These are phyloP conservation scores for Omphaloscelis lunosa DNA, from an alignment of 2,888 invertebrate species.

Conservation along the genomic window DNA sequence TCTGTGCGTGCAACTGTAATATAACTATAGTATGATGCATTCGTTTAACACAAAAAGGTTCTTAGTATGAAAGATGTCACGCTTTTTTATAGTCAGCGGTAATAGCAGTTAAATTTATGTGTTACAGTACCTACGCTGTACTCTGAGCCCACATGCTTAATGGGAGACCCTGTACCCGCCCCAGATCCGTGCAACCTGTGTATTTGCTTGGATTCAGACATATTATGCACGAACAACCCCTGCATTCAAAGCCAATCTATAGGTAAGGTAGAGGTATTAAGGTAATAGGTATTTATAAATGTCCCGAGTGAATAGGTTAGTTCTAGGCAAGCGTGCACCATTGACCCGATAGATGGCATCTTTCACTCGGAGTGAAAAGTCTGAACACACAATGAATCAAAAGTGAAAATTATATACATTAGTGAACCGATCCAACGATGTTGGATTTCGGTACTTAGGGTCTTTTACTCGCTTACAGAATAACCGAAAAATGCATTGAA, in stretches of 20 bases:
- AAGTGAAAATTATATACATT: neutral
- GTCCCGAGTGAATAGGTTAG: no score
- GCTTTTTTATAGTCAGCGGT: neutral
- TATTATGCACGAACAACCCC: slow-evolving; percentile 34
- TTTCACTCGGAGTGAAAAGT: neutral
- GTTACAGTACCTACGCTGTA: neutral
- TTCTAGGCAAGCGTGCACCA: neutral
- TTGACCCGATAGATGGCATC: neutral
- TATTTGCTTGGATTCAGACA: slow-evolving; percentile 29
- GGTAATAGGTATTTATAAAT: slow-evolving; percentile 9
- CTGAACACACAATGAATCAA: neutral
- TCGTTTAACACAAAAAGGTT: neutral
- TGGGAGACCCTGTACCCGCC: slow-evolving; percentile 18
- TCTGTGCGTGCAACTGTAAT: no score
- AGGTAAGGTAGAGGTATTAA: no score
- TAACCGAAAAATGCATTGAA: neutral
- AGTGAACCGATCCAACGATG: neutral
- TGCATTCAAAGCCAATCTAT: slow-evolving; percentile 7
- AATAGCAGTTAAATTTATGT: neutral
- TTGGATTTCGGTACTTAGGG: neutral
- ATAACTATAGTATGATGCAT: no score
- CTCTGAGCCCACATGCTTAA: slow-evolving; percentile 17
- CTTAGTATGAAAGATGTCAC: neutral
- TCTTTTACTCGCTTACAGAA: neutral
- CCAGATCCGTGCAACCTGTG: slow-evolving; percentile 41